These are phyloP conservation scores for Tachypleus tridentatus DNA, from an alignment of 1,140 invertebrate genomes.

Conservation along the genomic window DNA sequence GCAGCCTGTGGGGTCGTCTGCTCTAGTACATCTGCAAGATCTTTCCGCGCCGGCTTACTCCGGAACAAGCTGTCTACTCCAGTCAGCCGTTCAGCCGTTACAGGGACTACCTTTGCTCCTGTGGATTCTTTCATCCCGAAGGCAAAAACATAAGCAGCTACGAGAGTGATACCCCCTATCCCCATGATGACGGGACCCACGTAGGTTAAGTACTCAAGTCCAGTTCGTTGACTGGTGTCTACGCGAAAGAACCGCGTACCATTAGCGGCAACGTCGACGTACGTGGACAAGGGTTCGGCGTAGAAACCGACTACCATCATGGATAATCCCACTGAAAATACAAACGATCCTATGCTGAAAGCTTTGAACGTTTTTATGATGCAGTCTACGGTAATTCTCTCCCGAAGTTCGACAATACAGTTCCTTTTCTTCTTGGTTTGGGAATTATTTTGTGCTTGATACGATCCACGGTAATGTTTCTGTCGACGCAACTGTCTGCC, in stretches of 20 bases:
- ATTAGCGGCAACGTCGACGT: slow-evolving; percentile 66
- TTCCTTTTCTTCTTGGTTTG: slow-evolving; percentile 17
- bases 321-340: slow-evolving; percentile 69
- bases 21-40: neutral
- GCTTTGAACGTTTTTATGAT: slow-evolving; percentile 82
- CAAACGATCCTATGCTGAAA: slow-evolving; percentile 61
- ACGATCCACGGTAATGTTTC: slow-evolving; percentile 21
- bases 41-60: slow-evolving; percentile 10
- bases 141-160: slow-evolving; percentile 88
- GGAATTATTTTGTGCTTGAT: slow-evolving; percentile 17
- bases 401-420: slow-evolving; percentile 4
- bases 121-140: slow-evolving; percentile 49
- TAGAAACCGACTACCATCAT: slow-evolving; percentile 74
- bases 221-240: slow-evolving; percentile 28
- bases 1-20: no score
- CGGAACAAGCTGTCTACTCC: slow-evolving; percentile 9
- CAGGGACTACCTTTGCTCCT: slow-evolving; percentile 19
- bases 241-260: slow-evolving; percentile 48
- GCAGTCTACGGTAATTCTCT: slow-evolving; percentile 37
- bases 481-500: slow-evolving; percentile 28
- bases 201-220: slow-evolving; percentile 79
- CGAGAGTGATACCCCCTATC: slow-evolving; percentile 80
- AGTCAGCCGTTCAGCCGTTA: slow-evolving; percentile 7
- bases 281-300: slow-evolving; percentile 60
- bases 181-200: slow-evolving; percentile 88